Base-by-base conservation (phyloP, 2,888 invertebrate species). In the Cryptophagus acutangulus region DNA sequence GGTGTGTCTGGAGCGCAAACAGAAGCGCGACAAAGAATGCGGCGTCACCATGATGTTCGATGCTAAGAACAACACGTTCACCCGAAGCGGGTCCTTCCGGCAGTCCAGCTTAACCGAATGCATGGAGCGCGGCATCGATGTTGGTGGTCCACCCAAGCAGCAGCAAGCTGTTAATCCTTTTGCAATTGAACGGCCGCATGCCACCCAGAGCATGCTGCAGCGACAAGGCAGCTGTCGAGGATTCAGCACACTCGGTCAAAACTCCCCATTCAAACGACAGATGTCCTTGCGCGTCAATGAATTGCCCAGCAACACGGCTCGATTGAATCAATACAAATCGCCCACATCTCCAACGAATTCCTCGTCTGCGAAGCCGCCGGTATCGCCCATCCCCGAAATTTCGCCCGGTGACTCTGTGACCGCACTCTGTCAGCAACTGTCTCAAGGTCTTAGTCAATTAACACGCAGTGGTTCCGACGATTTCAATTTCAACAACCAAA, bases 1-100 rank as follows among this genome's bases (percentile, higher is more conserved):
- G 38, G 93, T 96, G 2, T 99, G 99, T 63, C 74, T 99, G 55
- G 99, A 99, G 68, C 81, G 93, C 61, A 99, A 99, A 71, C 95
- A 97, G 71, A 87, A 92, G 51, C 78, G 97, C 46, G 97, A 99
- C 69, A 95, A 94, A 68, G 96, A 97, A 69, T 91, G 90, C 66
- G 87, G 87, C 6, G 91, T 92, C 8, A 89, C 89, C 28, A 91
- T 92, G 89, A 88, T 87, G 61, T 91, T 90, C 63, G 92, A 92
- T 66, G 79, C 86, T 31, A 86, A 87, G 59, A 89, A 86, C 64
- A 85, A 90, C 36, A 90, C 92, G 33, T 96, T 96, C 69, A 93
- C 93, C 3, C 76, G 95, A 36, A 88, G 86, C 54, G 70, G 95
- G 1, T 93, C 93, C 38, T 96, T 96, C 71, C 76, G 94, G 45